These are phyloP conservation scores for Rugalucina vietnamica DNA, from an alignment of 2,888 invertebrate genomes.

Conservation along the genomic window DNA sequence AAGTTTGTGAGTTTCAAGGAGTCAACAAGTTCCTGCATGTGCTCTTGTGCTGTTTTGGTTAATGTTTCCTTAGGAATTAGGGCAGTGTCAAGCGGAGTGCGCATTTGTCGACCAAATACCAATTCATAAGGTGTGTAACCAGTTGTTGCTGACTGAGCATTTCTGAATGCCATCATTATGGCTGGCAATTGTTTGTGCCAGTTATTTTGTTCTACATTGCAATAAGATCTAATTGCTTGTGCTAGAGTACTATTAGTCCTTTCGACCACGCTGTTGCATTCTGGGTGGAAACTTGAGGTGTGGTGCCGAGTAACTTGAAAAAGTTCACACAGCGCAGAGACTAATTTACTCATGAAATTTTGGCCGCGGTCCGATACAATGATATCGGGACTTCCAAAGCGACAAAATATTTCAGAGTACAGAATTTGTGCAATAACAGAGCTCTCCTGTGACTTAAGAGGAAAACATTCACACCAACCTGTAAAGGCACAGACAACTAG, in stretches of 20 bases:
- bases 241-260: conserved; percentile 45
- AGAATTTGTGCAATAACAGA: conserved; percentile 52
- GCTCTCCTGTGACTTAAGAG: conserved; percentile 42
- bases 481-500: conserved; percentile 39
- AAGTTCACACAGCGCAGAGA: conserved; percentile 59
- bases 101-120: conserved; percentile 39
- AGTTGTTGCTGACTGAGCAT: conserved; percentile 35
- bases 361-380: conserved; percentile 56
- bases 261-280: conserved; percentile 51
- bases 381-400: conserved; percentile 53
- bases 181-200: conserved; percentile 47
- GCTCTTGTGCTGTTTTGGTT: conserved; percentile 10
- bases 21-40: conserved; percentile 10
- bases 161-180: conserved; percentile 58
- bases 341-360: conserved; percentile 55
- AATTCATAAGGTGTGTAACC: conserved; percentile 33
- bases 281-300: conserved; percentile 61
- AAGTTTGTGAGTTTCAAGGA: conserved; percentile 18
- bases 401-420: conserved; percentile 54
- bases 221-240: conserved; percentile 52
- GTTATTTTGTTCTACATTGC: conserved; percentile 43
- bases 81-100: conserved; percentile 25
- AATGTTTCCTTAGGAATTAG: conserved; percentile 27
- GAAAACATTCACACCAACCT: conserved; percentile 30
- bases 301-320: conserved; percentile 53